Evolutionary conservation across 2,797 vertebrate genomes (phyloP).

Genomic region (Anguilla megastoma): DNA sequence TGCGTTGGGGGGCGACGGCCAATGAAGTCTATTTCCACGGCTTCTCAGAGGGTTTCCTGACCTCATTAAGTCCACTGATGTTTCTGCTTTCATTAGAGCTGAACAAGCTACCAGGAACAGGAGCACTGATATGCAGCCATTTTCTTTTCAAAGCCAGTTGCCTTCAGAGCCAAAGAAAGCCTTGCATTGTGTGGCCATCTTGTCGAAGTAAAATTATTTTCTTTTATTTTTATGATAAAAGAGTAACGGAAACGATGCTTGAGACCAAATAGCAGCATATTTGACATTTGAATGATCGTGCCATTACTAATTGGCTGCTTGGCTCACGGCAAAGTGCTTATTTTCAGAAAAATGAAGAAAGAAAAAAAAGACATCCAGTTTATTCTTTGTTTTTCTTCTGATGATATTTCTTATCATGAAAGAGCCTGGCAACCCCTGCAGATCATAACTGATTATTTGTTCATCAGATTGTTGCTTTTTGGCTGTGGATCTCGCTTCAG

Average conservation of each 20-base stretch:
- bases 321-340: neutral
- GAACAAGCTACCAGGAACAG: neutral
- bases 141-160: neutral
- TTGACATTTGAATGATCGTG: neutral
- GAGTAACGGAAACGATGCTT: neutral
- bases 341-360: no score
- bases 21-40: constrained; percentile 9
- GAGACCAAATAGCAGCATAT: neutral
- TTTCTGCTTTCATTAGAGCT: constrained; percentile 15
- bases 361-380: neutral
- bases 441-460: neutral
- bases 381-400: neutral
- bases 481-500: neutral
- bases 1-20: neutral
- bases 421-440: neutral
- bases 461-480: neutral
- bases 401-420: neutral
- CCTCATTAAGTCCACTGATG: constrained; percentile 9
- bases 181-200: neutral
- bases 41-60: constrained; percentile 14
- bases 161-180: neutral
- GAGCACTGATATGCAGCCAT: neutral
- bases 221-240: neutral
- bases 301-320: neutral
- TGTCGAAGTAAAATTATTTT: neutral